These are phyloP conservation scores for Helarctos malayanus DNA, from an alignment of 2,797 vertebrate species.

Conservation along the genomic window DNA sequence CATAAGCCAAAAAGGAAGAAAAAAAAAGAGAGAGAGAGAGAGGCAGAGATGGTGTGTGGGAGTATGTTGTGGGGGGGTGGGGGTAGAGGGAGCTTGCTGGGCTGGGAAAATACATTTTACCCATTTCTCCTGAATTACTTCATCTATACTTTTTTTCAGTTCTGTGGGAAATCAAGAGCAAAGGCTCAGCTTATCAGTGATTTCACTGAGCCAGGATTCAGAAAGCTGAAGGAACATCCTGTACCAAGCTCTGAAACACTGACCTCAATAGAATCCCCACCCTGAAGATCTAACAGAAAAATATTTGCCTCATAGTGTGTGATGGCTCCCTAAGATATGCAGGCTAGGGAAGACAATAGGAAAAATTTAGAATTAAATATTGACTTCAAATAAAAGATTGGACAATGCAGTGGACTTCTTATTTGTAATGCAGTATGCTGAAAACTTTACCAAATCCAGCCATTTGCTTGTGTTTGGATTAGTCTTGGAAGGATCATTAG, in stretches of 20 bases:
- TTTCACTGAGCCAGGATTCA: conserved; percentile 78
- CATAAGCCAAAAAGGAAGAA: conserved; percentile 80
- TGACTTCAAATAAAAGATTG: conserved; percentile 45
- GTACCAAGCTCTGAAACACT: conserved; percentile 77
- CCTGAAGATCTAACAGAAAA: conserved; percentile 74
- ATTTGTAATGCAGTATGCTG: not conserved
- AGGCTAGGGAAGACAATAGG: conserved; percentile 1
- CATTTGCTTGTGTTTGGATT: conserved; percentile 60
- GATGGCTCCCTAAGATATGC: conserved; percentile 62
- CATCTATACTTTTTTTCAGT: not conserved
- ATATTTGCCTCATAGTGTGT: conserved; percentile 61
- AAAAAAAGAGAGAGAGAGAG: conserved; percentile 19
- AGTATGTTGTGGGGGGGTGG: conserved; percentile 26
- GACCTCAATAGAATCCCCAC: conserved; percentile 76
- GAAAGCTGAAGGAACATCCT: conserved; percentile 81
- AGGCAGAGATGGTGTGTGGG: conserved; percentile 72
- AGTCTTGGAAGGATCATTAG: conserved; percentile 55
- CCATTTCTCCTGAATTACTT: conserved; percentile 80
- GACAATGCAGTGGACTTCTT: conserved; percentile 11
- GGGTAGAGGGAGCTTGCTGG: conserved; percentile 35
- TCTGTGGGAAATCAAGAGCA: conserved; percentile 83
- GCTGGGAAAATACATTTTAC: conserved; percentile 80
- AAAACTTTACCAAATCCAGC: conserved; percentile 48
- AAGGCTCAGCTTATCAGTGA: conserved; percentile 79
- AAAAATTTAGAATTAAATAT: conserved; percentile 39